These are phyloP conservation scores for Microhierax caerulescens DNA, from an alignment of 2,797 vertebrate genomes.

Conservation along the genomic window DNA sequence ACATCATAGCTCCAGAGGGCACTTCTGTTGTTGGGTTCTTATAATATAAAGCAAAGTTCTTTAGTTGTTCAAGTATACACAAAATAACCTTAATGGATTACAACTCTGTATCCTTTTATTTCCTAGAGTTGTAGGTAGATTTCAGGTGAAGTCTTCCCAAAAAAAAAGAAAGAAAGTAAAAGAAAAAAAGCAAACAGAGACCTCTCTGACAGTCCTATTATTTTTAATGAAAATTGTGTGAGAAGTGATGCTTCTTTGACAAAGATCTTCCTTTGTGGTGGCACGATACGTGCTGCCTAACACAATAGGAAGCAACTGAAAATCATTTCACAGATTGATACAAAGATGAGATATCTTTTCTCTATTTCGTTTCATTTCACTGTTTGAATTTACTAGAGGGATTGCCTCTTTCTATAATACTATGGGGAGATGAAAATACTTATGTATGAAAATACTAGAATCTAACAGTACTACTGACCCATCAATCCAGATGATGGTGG, in stretches of 20 bases:
- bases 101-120: neutral
- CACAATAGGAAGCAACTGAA: neutral
- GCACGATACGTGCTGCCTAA: neutral
- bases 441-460: neutral
- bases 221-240: neutral
- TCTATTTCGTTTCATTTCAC: neutral
- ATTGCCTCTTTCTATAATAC: constrained; percentile 77
- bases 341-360: neutral
- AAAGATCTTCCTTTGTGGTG: neutral
- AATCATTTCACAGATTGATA: neutral
- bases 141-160: neutral
- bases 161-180: neutral
- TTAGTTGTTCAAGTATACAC: neutral
- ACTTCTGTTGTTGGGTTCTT: neutral
- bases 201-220: neutral
- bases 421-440: constrained; percentile 41
- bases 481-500: neutral
- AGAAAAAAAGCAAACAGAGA: accelerated
- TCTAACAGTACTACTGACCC: neutral
- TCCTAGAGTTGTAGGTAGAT: neutral
- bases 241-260: neutral
- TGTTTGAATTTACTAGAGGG: constrained; percentile 78
- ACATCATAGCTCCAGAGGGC: neutral
- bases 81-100: neutral
- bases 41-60: neutral